A percentile compares a stretch with the other conserved stretches of the same genome.
phyloP scores from a whole-genome alignment of 2,797 vertebrate species.

The Neosilurus mollespiculum region DNA sequence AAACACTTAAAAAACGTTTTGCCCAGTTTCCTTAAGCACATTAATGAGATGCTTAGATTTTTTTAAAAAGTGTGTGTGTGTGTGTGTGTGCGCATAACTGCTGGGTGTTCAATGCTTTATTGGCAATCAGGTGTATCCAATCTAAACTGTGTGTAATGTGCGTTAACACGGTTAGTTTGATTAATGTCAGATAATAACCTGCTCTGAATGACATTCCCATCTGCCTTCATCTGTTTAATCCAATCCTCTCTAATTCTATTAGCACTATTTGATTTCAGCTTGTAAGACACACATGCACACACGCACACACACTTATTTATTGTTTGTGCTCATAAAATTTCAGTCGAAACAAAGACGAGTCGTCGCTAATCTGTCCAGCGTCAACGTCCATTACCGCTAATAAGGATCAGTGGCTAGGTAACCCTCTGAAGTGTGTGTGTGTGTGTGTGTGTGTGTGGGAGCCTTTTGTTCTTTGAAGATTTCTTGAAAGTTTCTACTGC shows the following conservation, averaged over 20 bases:
- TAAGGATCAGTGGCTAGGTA: background rate
- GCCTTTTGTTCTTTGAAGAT: background rate
- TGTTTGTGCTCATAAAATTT: slow-evolving; percentile 64
- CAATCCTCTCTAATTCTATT: slow-evolving; percentile 59
- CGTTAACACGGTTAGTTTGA: slow-evolving; percentile 61
- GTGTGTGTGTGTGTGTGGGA: background rate
- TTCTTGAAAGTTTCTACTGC: background rate
- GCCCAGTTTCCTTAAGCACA: background rate
- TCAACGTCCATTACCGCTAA: slow-evolving; percentile 54
- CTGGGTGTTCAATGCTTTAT: slow-evolving; percentile 55
- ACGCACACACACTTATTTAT: slow-evolving; percentile 59
- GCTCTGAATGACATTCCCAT: slow-evolving; percentile 56
- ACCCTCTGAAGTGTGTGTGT: slow-evolving; percentile 21
- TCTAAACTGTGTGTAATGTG: slow-evolving; percentile 57
- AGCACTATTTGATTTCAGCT: slow-evolving; percentile 60
- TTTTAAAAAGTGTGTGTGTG: background rate
- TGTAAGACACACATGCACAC: slow-evolving; percentile 44
- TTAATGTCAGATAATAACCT: slow-evolving; percentile 63
- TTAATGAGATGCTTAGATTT: slow-evolving; percentile 4
- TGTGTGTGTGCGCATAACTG: slow-evolving; percentile 17
- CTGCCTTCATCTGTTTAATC: slow-evolving; percentile 60
- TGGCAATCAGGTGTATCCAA: slow-evolving; percentile 59
- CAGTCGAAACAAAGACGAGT: slow-evolving; percentile 39
- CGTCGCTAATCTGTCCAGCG: slow-evolving; percentile 46
- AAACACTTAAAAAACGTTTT: background rate